Conservation (phyloP, 2,888 invertebrate species). For the Temnothorax rugatulus region DNA sequence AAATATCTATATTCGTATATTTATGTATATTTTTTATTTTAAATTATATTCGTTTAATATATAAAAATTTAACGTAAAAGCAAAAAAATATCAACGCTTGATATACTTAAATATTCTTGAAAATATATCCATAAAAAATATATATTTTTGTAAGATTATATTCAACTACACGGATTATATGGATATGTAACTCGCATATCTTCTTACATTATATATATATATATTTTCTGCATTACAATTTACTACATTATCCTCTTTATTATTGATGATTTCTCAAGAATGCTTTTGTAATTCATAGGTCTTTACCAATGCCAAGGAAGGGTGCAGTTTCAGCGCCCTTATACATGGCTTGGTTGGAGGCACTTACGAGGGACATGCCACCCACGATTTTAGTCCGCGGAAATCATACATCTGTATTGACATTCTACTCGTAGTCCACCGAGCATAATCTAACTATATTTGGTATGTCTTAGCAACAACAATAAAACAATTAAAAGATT, state of each 20-base stretch:
- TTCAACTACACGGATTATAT: background rate
- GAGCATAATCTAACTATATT: background rate
- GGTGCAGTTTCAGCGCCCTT: conserved; percentile 96
- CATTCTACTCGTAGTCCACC: conserved; percentile 92
- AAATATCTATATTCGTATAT: background rate
- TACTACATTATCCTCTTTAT: background rate
- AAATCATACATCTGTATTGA: conserved; percentile 95
- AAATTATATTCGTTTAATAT: background rate
- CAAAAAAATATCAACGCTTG: background rate
- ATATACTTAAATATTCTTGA: background rate
- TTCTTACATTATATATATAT: background rate
- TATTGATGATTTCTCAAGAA: background rate
- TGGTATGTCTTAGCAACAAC: background rate
- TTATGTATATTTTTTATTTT: background rate
- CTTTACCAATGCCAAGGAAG: conserved; percentile 96
- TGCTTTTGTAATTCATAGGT: conserved; percentile 87
- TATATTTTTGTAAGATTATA: background rate
- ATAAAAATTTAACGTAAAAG: background rate
- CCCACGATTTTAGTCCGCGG: conserved; percentile 95
- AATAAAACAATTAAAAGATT: background rate
- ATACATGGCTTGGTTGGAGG: conserved; percentile 99
- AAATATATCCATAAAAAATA: background rate
- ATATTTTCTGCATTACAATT: background rate
- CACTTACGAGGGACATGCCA: conserved; percentile 95
- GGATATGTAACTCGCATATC: background rate